phyloP scores from a whole-genome alignment of 2,888 invertebrate species.

The Trissonchulus sp. region DNA sequence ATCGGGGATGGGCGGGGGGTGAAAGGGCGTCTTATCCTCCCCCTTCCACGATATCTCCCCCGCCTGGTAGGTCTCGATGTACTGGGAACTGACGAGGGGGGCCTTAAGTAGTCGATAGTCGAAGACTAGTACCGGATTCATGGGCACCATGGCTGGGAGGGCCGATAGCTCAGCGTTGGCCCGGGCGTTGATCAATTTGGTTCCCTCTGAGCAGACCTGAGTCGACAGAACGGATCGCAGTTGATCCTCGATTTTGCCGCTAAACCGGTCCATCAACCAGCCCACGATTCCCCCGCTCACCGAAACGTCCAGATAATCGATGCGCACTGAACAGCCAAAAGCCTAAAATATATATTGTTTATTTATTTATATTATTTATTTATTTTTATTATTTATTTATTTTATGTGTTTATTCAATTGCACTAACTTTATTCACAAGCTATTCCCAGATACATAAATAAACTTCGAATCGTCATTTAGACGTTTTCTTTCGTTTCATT shows the following conservation, averaged over 20 bases:
- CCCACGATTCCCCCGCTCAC: not conserved
- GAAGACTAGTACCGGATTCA: not conserved
- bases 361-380: not conserved
- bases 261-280: not conserved
- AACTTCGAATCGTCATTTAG: not conserved
- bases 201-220: constrained; percentile 6
- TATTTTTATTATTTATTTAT: too few relatives aligned
- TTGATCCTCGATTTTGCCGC: not conserved
- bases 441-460: not conserved
- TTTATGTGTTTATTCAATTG: not conserved
- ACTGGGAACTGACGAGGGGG: not conserved
- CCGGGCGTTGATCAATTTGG: not conserved
- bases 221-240: not conserved
- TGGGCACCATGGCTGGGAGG: not conserved
- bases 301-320: not conserved
- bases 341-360: not conserved
- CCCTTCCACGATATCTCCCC: constrained; percentile 1
- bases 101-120: not conserved
- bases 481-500: too few relatives aligned
- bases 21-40: not conserved
- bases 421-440: not conserved
- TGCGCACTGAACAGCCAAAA: not conserved
- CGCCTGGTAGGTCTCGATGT: not conserved
- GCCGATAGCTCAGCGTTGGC: not conserved
- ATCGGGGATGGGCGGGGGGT: not conserved